phyloP scores from a whole-genome alignment of 1,140 invertebrate species.

The Scaptomyza hsui region DNA sequence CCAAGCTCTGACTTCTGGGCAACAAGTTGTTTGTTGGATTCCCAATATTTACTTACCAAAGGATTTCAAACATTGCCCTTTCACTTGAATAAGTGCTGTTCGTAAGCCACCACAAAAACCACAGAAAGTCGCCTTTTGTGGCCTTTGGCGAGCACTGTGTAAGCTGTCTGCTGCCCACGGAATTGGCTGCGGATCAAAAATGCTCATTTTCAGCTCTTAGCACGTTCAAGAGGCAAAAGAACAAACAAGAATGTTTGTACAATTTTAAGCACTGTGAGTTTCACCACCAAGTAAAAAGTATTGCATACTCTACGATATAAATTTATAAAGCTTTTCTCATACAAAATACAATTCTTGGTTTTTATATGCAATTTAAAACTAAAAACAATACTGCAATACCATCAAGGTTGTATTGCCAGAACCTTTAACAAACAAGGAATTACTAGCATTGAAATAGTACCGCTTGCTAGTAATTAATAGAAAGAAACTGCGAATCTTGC shows the following conservation, averaged over 20 bases:
- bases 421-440: too few species aligned
- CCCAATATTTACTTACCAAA: constrained; percentile 26
- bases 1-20: neutral
- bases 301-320: too few species aligned
- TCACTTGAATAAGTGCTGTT: constrained; percentile 14
- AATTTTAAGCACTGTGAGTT: too few species aligned
- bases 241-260: neutral
- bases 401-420: too few species aligned
- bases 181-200: constrained; percentile 45
- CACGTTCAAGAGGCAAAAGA: constrained; percentile 20
- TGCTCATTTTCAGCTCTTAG: constrained; percentile 23
- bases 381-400: too few species aligned
- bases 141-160: constrained; percentile 43
- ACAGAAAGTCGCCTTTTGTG: constrained; percentile 24
- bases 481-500: neutral
- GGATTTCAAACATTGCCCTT: constrained; percentile 27
- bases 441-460: too few species aligned
- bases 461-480: too few species aligned
- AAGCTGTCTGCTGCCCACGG: constrained; percentile 37
- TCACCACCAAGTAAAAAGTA: too few species aligned
- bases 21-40: constrained; percentile 20
- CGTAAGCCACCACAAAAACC: constrained; percentile 11
- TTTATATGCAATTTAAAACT: too few species aligned
- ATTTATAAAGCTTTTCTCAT: too few species aligned
- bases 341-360: too few species aligned